These are phyloP conservation scores for Trachymyrmex septentrionalis DNA, from an alignment of 1,140 invertebrate species.

Conservation along the genomic window DNA sequence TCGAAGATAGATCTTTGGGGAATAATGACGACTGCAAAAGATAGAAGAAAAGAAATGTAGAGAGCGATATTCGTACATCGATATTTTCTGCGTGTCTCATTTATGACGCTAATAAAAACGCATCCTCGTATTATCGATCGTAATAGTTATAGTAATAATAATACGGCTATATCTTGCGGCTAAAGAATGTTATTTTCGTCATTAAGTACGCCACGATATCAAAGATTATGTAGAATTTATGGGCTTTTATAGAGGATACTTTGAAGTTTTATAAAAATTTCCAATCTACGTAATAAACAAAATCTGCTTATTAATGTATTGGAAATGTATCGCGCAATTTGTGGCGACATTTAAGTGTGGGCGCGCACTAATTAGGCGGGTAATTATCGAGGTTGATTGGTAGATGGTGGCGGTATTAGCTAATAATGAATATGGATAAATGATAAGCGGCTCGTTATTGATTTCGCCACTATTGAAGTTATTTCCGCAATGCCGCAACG, in stretches of 20 bases:
- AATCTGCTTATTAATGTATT: conserved; percentile 21
- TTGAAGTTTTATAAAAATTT: neutral
- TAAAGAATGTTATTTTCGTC: neutral
- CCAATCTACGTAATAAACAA: neutral
- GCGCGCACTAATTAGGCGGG: conserved; percentile 65
- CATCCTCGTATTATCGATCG: neutral
- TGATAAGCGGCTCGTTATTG: conserved; percentile 70
- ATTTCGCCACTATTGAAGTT: conserved; percentile 49
- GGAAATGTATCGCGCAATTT: conserved; percentile 26
- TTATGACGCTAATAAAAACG: conserved; percentile 12
- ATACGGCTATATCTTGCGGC: neutral
- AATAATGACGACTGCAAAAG: neutral
- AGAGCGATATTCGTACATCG: neutral
- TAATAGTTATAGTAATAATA: neutral
- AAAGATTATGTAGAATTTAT: neutral
- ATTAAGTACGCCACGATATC: neutral
- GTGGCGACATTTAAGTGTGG: conserved; percentile 54
- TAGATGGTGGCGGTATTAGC: conserved; percentile 34
- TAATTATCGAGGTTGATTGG: conserved; percentile 74
- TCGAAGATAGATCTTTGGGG: conserved; percentile 27
- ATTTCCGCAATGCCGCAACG: neutral
- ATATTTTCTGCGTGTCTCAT: conserved; percentile 3
- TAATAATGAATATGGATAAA: conserved; percentile 75
- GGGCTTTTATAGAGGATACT: neutral
- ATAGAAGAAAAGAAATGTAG: neutral